These are phyloP conservation scores for Macrocentrus cingulum DNA, from an alignment of 1,140 invertebrate genomes.

Conservation along the genomic window DNA sequence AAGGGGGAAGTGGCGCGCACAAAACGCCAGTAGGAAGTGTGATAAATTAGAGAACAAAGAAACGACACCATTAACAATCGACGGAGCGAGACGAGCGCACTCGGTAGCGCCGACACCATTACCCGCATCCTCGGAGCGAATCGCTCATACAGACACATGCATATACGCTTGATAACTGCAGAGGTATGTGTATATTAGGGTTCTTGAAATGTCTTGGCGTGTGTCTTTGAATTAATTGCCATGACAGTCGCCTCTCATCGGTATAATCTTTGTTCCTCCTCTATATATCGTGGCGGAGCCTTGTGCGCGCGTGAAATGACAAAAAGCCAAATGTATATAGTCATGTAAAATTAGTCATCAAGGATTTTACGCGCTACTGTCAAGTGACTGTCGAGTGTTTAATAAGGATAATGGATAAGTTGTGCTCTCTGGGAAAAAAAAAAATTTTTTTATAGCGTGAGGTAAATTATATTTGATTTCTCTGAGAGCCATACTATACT, in stretches of 20 bases:
- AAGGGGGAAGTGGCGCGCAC: not conserved
- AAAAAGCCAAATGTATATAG: not conserved
- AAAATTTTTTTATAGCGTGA: too few relatives aligned
- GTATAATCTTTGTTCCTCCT: not conserved
- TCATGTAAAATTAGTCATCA: too few relatives aligned
- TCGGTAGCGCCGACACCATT: slow-evolving; percentile 16
- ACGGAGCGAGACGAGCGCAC: slow-evolving; percentile 14
- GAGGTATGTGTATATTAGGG: not conserved
- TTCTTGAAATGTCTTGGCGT: slow-evolving; percentile 8
- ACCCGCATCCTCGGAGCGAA: slow-evolving; percentile 22
- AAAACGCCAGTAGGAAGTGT: not conserved
- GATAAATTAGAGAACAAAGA: slow-evolving; percentile 25
- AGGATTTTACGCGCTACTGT: too few relatives aligned
- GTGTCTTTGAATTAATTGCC: slow-evolving; percentile 18
- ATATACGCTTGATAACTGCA: not conserved
- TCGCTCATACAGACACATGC: not conserved
- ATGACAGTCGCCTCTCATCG: not conserved
- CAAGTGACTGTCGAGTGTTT: too few relatives aligned
- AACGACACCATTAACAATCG: slow-evolving; percentile 19
- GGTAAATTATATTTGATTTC: too few relatives aligned
- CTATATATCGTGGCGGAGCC: not conserved
- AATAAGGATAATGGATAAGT: too few relatives aligned
- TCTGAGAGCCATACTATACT: too few relatives aligned
- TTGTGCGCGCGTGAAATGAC: not conserved
- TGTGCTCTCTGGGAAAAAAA: too few relatives aligned